Base-by-base conservation (phyloP, 2,888 invertebrate species). In the Idaea straminata region DNA sequence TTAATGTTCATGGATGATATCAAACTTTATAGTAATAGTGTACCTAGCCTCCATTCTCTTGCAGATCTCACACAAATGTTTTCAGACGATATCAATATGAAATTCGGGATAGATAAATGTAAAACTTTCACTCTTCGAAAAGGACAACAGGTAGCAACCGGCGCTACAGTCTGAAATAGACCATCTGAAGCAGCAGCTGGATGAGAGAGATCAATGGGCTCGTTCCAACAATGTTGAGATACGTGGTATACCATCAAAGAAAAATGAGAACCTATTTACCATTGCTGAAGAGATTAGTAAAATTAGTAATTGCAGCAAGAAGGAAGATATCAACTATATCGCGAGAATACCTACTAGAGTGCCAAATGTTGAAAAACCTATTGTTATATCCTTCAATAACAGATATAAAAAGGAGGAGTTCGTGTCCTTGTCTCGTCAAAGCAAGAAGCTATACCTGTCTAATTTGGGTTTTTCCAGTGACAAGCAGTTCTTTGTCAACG, bases 361-460 rank as follows among this genome's bases (percentile, higher is more conserved):
- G 1, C 70, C 70, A 10, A 62, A 61, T 13, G 15, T 36, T 2
- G 65, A 65, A n/a, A 65, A 62, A 34, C 64, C 70, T 0, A 68
- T 71, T 7, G 63, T 71, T 25, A 61, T 68, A 47, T 68, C n/a
- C 13, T 57, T 57, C 13, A 57, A 57, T 57, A 57, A 57, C 13
- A 35, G 13, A 4, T 69, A 70, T 6, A 60, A 64, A 2, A 72
- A 72, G 47, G 69, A 71, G 15, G 66, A 69, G 47, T 72, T 69
- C 61, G 58, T 68, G 3, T 65, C 66, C 5, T 62, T 66, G 4
- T 64, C 65, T 5, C 62, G 67, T 59, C 57, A 7, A 35, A 13
- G 36, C 13, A 57, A 63, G 57, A 59, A 61, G 59, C 1, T 38
- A 57, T 3, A 60, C 62, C 16, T 15, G 65, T 0, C 64, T 63